These are phyloP conservation scores for Rhinolophus ferrumequinum DNA, from an alignment of 2,113 vertebrate genomes.

Conservation along the genomic window DNA sequence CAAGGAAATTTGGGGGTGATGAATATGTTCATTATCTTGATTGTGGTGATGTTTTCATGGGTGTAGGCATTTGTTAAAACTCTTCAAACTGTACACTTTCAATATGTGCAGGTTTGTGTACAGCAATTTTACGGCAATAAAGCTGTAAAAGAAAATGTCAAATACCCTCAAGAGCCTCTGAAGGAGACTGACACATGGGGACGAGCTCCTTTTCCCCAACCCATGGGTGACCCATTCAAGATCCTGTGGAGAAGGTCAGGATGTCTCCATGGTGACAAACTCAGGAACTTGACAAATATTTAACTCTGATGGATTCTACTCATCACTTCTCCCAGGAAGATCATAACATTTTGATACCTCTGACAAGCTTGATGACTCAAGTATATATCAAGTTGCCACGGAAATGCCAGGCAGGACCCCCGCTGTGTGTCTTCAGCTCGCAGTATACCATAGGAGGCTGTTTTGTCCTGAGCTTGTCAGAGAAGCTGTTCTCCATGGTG, in stretches of 20 bases:
- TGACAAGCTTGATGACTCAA: background rate
- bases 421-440: background rate
- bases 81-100: background rate
- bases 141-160: background rate
- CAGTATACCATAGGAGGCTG: accelerated
- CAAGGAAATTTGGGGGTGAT: background rate
- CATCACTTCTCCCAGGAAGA: constrained; percentile 3
- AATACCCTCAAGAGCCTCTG: background rate
- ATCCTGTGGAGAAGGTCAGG: background rate
- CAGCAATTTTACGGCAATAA: background rate
- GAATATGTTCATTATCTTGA: background rate
- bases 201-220: background rate
- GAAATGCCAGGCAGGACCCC: background rate
- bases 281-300: background rate
- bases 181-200: background rate
- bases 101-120: background rate
- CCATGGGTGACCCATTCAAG: background rate
- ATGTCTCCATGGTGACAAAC: background rate
- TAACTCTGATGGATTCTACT: background rate
- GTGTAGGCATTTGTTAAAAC: background rate
- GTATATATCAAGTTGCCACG: background rate
- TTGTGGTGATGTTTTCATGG: background rate
- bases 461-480: background rate
- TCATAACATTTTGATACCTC: constrained; percentile 56
- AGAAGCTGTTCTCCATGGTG: background rate